Evolutionary conservation across 2,888 invertebrate species (phyloP).

Genomic region (Apomyelois bistriatella): DNA sequence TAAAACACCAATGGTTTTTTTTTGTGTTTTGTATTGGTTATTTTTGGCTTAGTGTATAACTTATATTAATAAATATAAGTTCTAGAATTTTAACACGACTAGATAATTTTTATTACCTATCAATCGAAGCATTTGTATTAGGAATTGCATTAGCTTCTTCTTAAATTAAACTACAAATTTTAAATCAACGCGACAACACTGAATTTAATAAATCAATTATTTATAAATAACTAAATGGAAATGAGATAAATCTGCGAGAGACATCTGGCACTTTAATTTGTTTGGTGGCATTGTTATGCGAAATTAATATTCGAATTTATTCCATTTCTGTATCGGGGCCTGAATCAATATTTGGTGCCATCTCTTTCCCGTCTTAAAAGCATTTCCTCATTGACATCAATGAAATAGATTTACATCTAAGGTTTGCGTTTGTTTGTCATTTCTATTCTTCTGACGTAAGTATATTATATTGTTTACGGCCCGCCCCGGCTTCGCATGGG

Average conservation of each 20-base stretch:
- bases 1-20: too few relatives aligned
- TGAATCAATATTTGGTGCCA: constrained; percentile 71
- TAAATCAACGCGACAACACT: constrained; percentile 29
- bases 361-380: constrained; percentile 48
- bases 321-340: constrained; percentile 73
- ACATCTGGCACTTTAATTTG: constrained; percentile 79
- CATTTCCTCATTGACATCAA: constrained; percentile 9
- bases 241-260: constrained; percentile 59
- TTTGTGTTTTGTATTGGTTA: too few relatives aligned
- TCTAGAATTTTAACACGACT: too few relatives aligned
- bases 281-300: constrained; percentile 74
- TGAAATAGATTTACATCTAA: not conserved
- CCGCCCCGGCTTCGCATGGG: too few relatives aligned
- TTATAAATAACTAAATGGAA: constrained; percentile 59
- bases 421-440: too few relatives aligned
- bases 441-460: too few relatives aligned
- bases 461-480: too few relatives aligned
- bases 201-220: constrained; percentile 58
- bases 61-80: too few relatives aligned
- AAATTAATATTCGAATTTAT: constrained; percentile 80
- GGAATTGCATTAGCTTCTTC: too few relatives aligned
- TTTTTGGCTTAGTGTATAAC: too few relatives aligned
- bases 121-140: too few relatives aligned
- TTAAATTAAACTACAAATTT: not conserved
- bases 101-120: too few relatives aligned